Percentiles rank a stretch among this genome's conserved stretches.
Conservation (phyloP, 2,888 invertebrate species). For the Apamea crenata region DNA sequence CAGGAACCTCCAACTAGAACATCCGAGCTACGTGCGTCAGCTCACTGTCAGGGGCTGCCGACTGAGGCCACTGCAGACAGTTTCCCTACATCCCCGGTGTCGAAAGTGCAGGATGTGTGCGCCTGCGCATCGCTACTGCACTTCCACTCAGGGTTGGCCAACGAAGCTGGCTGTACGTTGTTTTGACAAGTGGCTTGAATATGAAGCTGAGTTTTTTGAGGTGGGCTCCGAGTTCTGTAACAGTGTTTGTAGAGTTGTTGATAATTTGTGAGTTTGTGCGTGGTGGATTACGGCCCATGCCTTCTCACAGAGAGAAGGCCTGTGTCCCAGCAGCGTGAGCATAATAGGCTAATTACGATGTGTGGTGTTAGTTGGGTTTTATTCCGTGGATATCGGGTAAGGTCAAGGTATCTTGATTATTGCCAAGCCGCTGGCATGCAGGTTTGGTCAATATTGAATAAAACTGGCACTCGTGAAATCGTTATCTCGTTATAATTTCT, state of each 20-base stretch:
- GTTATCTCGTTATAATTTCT: not conserved
- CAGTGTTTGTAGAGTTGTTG: not conserved
- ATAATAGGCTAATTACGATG: not conserved
- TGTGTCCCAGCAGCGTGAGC: not conserved
- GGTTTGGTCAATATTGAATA: not conserved
- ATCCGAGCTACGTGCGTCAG: conserved; percentile 3
- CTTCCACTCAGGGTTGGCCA: conserved; percentile 55
- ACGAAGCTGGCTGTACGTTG: conserved; percentile 47
- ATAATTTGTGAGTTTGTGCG: not conserved
- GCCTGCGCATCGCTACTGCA: conserved; percentile 35
- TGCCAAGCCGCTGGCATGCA: no score
- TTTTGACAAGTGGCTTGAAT: conserved; percentile 24
- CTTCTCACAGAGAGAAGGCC: no score
- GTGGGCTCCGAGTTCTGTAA: conserved; percentile 34
- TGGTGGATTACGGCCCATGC: not conserved
- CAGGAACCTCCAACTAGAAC: conserved; percentile 47
- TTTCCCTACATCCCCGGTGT: conserved; percentile 61
- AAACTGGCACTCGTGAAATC: no score
- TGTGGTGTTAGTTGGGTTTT: no score
- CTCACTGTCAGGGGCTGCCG: conserved; percentile 56
- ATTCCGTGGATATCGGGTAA: no score
- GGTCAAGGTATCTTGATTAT: not conserved
- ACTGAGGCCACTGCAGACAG: conserved; percentile 35
- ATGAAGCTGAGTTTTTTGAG: conserved; percentile 56
- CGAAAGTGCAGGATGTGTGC: conserved; percentile 46